Conservation (phyloP, 1,140 invertebrate species). For the Chrysoperla carnea region DNA sequence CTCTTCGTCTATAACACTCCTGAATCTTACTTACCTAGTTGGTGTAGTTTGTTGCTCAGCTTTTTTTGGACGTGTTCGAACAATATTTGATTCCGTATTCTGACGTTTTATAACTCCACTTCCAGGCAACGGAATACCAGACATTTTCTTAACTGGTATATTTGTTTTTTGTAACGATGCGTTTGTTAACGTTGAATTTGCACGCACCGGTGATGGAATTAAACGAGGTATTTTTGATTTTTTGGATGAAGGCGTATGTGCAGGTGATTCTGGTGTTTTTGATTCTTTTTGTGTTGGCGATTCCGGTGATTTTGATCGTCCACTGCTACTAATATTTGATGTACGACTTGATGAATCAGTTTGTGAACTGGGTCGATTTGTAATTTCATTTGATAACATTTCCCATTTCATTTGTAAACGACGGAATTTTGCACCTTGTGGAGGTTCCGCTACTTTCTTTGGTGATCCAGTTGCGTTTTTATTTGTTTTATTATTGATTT, state of each 20-base stretch:
- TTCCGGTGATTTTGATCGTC: slow-evolving; percentile 16
- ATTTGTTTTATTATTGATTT: slow-evolving; percentile 18
- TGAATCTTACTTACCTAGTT: background rate
- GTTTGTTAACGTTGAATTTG: slow-evolving; percentile 7
- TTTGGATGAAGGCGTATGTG: slow-evolving; percentile 22
- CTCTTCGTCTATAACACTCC: no score
- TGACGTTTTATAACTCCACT: no score
- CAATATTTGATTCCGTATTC: no score
- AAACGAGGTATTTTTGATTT: slow-evolving; percentile 54
- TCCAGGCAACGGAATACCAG: no score
- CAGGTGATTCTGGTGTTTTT: slow-evolving; percentile 13
- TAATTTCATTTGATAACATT: slow-evolving; percentile 37
- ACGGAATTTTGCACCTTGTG: slow-evolving; percentile 38
- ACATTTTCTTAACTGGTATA: no score
- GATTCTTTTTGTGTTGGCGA: slow-evolving; percentile 7
- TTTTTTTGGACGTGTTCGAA: no score
- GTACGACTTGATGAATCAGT: slow-evolving; percentile 19
- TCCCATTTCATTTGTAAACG: slow-evolving; percentile 78
- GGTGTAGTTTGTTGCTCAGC: no score
- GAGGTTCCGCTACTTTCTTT: slow-evolving; percentile 16
- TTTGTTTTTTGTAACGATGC: no score
- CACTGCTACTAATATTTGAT: slow-evolving; percentile 21
- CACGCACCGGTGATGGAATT: slow-evolving; percentile 36
- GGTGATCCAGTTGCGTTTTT: slow-evolving; percentile 10
- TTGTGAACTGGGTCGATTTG: slow-evolving; percentile 18